These are phyloP conservation scores for Gisinianus flammeolus DNA, from an alignment of 2,888 invertebrate species.

Conservation along the genomic window DNA sequence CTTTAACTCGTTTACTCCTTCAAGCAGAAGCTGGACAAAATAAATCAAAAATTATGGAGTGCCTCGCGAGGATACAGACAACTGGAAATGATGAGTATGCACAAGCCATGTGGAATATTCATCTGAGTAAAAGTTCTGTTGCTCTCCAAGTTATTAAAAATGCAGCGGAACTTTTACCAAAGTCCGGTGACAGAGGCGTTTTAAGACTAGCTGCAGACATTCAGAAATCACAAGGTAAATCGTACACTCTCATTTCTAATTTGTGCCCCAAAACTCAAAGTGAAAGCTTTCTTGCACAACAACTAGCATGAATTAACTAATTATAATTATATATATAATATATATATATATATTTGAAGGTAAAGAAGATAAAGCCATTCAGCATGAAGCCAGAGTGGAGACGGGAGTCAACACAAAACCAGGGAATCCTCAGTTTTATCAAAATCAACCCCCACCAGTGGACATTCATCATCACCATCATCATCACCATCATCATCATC, in stretches of 20 bases:
- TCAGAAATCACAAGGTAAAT: no score
- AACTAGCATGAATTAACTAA: background rate
- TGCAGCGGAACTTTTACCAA: constrained; percentile 1
- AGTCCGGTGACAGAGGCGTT: background rate
- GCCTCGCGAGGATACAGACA: constrained; percentile 32
- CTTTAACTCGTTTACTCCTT: constrained; percentile 41
- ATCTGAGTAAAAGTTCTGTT: background rate
- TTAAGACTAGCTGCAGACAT: background rate
- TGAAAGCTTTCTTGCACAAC: background rate
- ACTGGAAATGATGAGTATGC: constrained; percentile 12
- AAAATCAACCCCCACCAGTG: background rate
- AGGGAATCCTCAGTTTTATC: background rate
- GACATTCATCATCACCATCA: background rate
- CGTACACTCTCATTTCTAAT: background rate
- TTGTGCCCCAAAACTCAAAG: background rate
- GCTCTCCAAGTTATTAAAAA: background rate
- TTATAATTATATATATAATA: background rate
- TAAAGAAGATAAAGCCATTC: background rate
- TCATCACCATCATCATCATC: background rate
- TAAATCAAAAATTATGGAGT: constrained; percentile 33
- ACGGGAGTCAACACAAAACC: background rate
- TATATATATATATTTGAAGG: background rate
- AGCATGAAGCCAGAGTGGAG: background rate
- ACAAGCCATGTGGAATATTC: background rate
- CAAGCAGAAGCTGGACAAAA: constrained; percentile 44